Percentiles rank a stretch among this genome's conserved stretches.
Conservation (phyloP, 2,797 vertebrate genomes). For the Rhabdomys pumilio region DNA sequence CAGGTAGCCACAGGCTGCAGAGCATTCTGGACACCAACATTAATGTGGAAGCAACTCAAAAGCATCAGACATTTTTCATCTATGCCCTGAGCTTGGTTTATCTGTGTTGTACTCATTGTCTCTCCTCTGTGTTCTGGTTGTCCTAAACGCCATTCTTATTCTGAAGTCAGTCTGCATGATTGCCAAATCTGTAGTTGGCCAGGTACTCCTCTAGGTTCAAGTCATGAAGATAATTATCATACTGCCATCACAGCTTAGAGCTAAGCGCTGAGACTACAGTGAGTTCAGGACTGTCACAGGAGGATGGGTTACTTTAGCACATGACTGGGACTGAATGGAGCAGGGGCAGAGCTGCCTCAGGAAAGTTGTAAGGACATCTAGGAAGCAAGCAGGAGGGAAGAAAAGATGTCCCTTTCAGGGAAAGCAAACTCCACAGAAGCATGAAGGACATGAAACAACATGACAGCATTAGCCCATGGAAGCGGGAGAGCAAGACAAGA, state of each 20-base stretch:
- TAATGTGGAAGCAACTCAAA: not conserved
- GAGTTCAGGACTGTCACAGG: rapidly evolving
- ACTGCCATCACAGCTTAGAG: rapidly evolving
- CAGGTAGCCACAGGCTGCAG: not conserved
- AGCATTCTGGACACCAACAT: not conserved
- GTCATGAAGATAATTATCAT: rapidly evolving
- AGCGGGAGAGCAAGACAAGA: too few species aligned
- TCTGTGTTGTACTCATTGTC: not conserved
- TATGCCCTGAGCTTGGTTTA: not conserved
- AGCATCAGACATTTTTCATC: not conserved
- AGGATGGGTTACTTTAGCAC: not conserved
- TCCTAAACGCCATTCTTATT: not conserved
- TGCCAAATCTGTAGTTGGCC: not conserved
- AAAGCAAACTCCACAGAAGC: not conserved
- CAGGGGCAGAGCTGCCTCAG: not conserved
- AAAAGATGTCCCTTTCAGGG: not conserved
- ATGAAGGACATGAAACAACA: not conserved
- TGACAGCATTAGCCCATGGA: too few species aligned
- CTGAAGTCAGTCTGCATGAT: not conserved
- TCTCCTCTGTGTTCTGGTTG: not conserved
- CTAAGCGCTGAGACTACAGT: rapidly evolving
- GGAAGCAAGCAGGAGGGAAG: not conserved
- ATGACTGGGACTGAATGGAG: too few species aligned
- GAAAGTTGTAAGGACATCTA: not conserved
- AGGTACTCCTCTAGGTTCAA: too few species aligned